A percentile compares a stretch with the other conserved stretches of the same genome.
phyloP scores from a whole-genome alignment of 2,113 vertebrate species.

The Sigmodon hispidus region DNA sequence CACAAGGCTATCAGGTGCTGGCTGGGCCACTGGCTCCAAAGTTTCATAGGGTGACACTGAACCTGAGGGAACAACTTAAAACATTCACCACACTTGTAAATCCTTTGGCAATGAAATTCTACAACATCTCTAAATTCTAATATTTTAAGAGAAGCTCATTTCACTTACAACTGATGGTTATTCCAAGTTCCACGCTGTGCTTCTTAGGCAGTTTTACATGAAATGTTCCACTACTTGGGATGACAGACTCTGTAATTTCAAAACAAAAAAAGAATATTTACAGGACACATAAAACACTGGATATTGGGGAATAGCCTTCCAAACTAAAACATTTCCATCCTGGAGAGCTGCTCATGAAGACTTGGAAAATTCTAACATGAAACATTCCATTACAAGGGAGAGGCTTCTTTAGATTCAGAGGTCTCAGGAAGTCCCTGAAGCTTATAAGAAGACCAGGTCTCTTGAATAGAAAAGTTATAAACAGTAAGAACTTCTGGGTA shows the following conservation, averaged over 20 bases:
- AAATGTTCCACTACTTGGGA: conserved; percentile 98
- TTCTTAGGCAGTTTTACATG: conserved; percentile 99
- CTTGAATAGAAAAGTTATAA: not conserved
- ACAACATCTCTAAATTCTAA: not conserved
- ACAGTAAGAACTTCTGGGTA: not conserved
- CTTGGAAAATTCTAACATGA: not conserved
- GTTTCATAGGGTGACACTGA: not conserved
- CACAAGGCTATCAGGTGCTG: not conserved
- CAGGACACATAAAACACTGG: conserved; percentile 1
- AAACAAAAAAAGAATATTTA: conserved; percentile 65
- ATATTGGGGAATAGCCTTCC: not conserved
- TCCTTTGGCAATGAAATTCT: not conserved
- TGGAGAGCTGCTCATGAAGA: not conserved
- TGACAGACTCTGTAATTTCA: conserved; percentile 93
- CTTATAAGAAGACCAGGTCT: not conserved
- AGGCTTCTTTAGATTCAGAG: not conserved
- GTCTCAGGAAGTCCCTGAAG: not conserved
- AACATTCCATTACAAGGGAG: too few relatives aligned
- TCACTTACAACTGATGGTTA: conserved; percentile 98
- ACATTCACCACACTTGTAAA: not conserved
- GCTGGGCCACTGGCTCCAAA: not conserved
- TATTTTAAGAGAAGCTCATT: conserved; percentile 70
- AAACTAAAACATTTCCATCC: not conserved
- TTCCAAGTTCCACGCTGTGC: conserved; percentile 96
- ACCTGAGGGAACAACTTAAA: not conserved